Percentiles rank a stretch among this genome's conserved stretches.
These are phyloP conservation scores for Meliscaeva auricollis DNA, from an alignment of 2,888 invertebrate species.

Conservation along the genomic window DNA sequence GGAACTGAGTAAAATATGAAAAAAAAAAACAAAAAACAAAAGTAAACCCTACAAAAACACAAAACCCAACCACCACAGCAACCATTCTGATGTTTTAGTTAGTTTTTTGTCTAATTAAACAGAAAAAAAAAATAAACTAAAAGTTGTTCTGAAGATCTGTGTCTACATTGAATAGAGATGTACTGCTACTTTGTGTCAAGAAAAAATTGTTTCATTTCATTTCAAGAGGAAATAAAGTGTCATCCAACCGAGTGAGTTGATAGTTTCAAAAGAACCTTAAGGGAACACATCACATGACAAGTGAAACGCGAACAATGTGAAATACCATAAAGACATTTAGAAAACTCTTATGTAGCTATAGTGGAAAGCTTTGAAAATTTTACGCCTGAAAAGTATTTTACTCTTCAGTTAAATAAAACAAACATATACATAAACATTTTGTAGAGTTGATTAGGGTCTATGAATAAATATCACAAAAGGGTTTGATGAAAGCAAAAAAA, in stretches of 20 bases:
- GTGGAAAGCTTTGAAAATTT: conserved; percentile 11
- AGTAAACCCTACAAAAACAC: neutral
- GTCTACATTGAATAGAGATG: neutral
- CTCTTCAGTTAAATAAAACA: neutral
- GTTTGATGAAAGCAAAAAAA: neutral
- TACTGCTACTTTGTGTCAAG: too few species aligned
- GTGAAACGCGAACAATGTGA: conserved; percentile 3
- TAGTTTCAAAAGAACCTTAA: conserved; percentile 6
- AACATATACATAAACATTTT: neutral
- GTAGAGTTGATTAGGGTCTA: neutral
- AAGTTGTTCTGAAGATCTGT: neutral
- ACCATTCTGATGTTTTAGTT: neutral
- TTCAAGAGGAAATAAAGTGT: conserved; percentile 18
- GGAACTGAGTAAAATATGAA: neutral
- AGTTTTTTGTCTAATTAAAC: neutral
- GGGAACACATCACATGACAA: neutral
- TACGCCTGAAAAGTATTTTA: neutral
- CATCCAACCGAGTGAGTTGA: neutral
- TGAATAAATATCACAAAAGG: neutral
- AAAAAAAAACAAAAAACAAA: neutral
- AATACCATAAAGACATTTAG: neutral
- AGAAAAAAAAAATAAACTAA: conserved; percentile 1
- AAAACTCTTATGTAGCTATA: conserved; percentile 4
- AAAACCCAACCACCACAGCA: neutral
- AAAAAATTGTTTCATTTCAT: neutral